Percentiles rank a stretch among this genome's conserved stretches.
Evolutionary conservation across 1,140 invertebrate species (phyloP).

Genomic region (Drosophila auraria): DNA sequence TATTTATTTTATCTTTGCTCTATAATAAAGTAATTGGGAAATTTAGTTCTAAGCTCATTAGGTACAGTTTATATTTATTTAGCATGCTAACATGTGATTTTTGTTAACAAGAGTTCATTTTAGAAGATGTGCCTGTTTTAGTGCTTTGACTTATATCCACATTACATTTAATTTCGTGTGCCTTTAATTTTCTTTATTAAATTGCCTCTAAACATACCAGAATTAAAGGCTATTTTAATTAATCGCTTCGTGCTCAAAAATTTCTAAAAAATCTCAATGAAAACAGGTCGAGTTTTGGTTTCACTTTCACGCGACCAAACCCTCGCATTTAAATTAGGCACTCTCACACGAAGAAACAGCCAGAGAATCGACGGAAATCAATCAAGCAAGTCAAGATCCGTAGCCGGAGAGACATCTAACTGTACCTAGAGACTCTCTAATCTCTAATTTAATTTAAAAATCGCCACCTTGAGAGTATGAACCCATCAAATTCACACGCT

Average conservation of each 20-base stretch:
- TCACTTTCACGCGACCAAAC: slow-evolving; percentile 59
- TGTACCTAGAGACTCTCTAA: slow-evolving; percentile 12
- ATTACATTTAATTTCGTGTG: not conserved
- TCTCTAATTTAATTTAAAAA: slow-evolving; percentile 53
- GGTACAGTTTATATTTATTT: not conserved
- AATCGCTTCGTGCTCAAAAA: slow-evolving; percentile 14
- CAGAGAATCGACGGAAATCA: slow-evolving; percentile 46
- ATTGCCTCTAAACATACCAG: not conserved
- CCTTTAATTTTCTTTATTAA: no score
- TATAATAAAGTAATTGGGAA: not conserved
- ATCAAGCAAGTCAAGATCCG: not conserved
- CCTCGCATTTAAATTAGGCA: slow-evolving; percentile 38
- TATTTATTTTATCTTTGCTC: not conserved
- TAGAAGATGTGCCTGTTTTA: not conserved
- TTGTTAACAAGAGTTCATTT: not conserved
- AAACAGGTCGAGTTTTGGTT: slow-evolving; percentile 60
- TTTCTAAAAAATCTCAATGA: slow-evolving; percentile 27
- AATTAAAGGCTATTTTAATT: not conserved
- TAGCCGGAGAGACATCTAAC: slow-evolving; percentile 6
- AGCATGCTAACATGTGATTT: not conserved
- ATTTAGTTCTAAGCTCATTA: not conserved
- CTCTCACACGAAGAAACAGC: not conserved
- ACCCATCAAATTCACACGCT: slow-evolving; percentile 67
- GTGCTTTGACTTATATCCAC: no score
- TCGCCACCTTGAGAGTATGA: slow-evolving; percentile 35